These are phyloP conservation scores for Athetis lepigone DNA, from an alignment of 2,888 invertebrate genomes.

Conservation along the genomic window DNA sequence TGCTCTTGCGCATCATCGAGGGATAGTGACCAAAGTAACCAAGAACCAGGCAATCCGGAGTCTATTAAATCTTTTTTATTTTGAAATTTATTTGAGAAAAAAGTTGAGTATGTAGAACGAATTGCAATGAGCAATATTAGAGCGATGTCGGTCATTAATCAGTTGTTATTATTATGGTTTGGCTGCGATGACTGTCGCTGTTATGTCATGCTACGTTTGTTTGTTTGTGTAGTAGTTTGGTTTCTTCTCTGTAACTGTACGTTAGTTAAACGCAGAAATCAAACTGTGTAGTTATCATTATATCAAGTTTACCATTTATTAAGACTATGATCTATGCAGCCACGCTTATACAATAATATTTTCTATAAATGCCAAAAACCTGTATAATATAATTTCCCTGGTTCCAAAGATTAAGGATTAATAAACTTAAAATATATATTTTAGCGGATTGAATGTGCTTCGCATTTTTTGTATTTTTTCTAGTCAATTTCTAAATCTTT, in stretches of 20 bases:
- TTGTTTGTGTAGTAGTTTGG: neutral
- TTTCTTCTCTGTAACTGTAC: neutral
- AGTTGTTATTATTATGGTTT: constrained; percentile 1
- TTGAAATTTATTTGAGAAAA: constrained; percentile 37
- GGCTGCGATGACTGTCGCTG: neutral
- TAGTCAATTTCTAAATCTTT: no score
- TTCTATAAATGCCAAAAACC: no score
- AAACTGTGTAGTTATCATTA: no score
- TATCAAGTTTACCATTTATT: neutral
- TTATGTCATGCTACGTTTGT: constrained; percentile 15
- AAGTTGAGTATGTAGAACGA: constrained; percentile 18
- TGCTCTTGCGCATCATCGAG: constrained; percentile 57
- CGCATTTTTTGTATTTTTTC: no score
- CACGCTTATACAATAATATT: neutral
- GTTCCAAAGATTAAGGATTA: no score
- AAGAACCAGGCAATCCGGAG: constrained; percentile 21
- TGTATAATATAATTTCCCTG: no score
- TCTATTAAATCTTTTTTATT: constrained; percentile 29
- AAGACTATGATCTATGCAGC: neutral
- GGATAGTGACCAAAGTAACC: constrained; percentile 46
- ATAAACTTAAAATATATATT: no score
- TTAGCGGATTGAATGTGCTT: no score
- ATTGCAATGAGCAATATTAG: constrained; percentile 7
- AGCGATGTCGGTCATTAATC: neutral
- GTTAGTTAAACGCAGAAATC: neutral